phyloP scores from a whole-genome alignment of 1,140 invertebrate genomes.

The Tachypleus tridentatus region DNA sequence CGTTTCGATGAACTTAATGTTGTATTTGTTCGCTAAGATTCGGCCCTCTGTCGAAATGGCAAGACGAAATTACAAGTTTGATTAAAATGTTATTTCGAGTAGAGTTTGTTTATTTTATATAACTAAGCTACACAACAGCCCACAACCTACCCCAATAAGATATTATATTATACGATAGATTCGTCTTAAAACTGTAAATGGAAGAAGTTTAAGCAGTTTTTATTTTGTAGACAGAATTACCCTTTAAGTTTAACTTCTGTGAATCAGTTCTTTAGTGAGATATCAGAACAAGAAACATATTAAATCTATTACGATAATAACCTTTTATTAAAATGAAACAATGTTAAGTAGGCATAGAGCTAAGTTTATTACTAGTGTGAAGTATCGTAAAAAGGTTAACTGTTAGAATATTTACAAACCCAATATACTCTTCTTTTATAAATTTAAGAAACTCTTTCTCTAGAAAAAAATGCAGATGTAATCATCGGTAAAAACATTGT shows the following conservation, averaged over 20 bases:
- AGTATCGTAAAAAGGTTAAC: too few relatives aligned
- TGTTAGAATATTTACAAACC: too few relatives aligned
- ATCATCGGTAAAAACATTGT: neutral
- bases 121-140: neutral
- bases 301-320: too few relatives aligned
- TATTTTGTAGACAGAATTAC: too few relatives aligned
- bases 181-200: neutral
- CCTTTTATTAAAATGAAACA: too few relatives aligned
- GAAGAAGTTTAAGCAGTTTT: too few relatives aligned
- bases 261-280: too few relatives aligned
- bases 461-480: neutral
- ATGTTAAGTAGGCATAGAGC: too few relatives aligned
- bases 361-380: too few relatives aligned
- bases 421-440: too few relatives aligned
- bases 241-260: too few relatives aligned
- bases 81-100: constrained; percentile 2
- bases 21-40: constrained; percentile 50
- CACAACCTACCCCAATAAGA: neutral
- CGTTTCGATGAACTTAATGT: constrained; percentile 68
- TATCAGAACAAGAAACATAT: too few relatives aligned
- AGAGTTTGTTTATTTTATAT: neutral
- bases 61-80: neutral
- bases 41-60: constrained; percentile 43
- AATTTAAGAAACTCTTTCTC: constrained; percentile 1
- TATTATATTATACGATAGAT: neutral